Evolutionary conservation across 2,888 invertebrate genomes (phyloP), one percentile per base, ranked within the genome.

Genomic region (Steromphala cineraria): DNA sequence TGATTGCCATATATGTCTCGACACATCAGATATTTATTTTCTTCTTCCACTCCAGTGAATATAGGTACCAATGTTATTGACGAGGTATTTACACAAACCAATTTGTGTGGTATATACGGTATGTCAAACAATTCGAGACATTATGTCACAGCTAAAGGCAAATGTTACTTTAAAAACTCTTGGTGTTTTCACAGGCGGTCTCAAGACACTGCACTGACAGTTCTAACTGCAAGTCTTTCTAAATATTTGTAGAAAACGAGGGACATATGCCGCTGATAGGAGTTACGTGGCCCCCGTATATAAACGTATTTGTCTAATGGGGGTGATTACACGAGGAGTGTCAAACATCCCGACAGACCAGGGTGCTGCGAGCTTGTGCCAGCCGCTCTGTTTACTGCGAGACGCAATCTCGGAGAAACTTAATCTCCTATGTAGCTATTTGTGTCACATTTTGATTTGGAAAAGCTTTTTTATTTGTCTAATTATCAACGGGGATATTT

Each of bases 221-320:
- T 62, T 31, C 13, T 28, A 62, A 62, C 24, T 62, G 62, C 62
- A 62, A 62, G 62, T 24, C 62, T 62, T 62, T 62, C 24, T 62
- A 62, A 62, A 62, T 62, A 62, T 62, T 62, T 62, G 62, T 28
- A 15, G 62, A 28, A 62, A 62, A 62, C 62, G 62, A 62, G 62
- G 28, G 62, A 28, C 62, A 62, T 62, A 62, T 62, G 62, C 15
- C 28, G 24, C 28, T 24, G 62, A 62, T 62, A 62, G 62, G 8
- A 2, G 15, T 62, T 21, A 13, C 62, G 28, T 28, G 62, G 62
- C 62, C 24, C 28, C 28, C 62, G 62, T 62, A 62, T 62, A 62
- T 31, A 28, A 24, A 62, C 62, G 62, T 62, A 62, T 62, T 62
- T 24, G 13, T 24, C 62, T 62, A 62, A 62, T 62, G 62, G 62